Evolutionary conservation across 2,113 vertebrate species (phyloP).

Genomic region (Vicugna pacos): DNA sequence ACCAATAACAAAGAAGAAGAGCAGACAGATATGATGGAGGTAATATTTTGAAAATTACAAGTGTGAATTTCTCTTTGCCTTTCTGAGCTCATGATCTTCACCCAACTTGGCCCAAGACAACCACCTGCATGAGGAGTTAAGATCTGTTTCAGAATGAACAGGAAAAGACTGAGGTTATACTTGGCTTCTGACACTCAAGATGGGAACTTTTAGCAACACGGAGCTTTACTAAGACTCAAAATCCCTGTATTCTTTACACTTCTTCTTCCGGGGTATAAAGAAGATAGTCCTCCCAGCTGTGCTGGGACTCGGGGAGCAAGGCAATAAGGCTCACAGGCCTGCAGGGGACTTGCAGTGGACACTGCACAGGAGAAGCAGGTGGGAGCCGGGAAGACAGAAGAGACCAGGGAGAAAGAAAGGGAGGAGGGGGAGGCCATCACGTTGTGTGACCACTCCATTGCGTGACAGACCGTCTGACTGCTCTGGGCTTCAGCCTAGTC

Average conservation of each 20-base stretch:
- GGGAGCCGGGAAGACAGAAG: fast-evolving
- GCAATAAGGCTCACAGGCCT: background rate
- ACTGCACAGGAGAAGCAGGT: background rate
- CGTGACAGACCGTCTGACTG: background rate
- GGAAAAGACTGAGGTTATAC: background rate
- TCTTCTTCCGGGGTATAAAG: background rate
- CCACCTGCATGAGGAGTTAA: background rate
- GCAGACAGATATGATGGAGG: fast-evolving
- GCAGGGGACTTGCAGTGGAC: background rate
- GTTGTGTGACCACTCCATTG: fast-evolving
- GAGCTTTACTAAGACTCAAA: background rate
- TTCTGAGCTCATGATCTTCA: background rate
- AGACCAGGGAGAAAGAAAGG: background rate
- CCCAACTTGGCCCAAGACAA: background rate
- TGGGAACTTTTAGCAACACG: background rate
- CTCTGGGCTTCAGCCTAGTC: background rate
- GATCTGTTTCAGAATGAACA: background rate
- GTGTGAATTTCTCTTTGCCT: background rate
- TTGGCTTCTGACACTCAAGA: background rate
- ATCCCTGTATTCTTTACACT: background rate
- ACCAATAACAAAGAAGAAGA: background rate
- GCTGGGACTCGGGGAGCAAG: background rate
- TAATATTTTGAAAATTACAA: slow-evolving; percentile 10
- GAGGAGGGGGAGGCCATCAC: background rate
- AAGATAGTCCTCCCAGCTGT: background rate